Percentiles rank a stretch among this genome's conserved stretches.
Conservation (phyloP, 1,140 invertebrate genomes). For the Drosophila auraria region DNA sequence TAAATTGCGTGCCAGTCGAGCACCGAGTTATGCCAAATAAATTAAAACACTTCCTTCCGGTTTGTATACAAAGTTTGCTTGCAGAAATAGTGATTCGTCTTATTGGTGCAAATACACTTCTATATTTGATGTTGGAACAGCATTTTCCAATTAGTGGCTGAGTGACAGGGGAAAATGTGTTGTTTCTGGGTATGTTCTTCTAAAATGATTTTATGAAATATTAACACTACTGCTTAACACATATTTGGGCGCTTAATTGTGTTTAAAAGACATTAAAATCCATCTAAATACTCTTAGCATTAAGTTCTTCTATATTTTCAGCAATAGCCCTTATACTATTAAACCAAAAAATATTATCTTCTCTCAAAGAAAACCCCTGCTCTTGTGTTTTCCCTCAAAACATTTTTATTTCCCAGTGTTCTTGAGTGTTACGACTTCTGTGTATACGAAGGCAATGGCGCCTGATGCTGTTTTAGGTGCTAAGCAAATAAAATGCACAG, state of each 20-base stretch:
- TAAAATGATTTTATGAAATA: too few relatives aligned
- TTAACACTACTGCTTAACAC: too few relatives aligned
- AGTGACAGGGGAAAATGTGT: background rate
- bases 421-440: background rate
- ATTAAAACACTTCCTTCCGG: conserved; percentile 14
- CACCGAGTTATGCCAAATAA: conserved; percentile 27
- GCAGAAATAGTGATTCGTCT: background rate
- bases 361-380: background rate
- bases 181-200: background rate
- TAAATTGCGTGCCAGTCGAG: conserved; percentile 22
- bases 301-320: too few relatives aligned
- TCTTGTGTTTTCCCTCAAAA: background rate
- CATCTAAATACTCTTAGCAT: too few relatives aligned
- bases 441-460: background rate
- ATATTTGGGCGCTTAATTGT: too few relatives aligned
- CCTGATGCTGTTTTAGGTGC: conserved; percentile 19
- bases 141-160: conserved; percentile 18
- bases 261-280: too few relatives aligned
- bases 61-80: background rate
- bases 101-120: background rate
- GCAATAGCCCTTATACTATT: too few relatives aligned
- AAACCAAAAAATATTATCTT: background rate
- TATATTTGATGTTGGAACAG: conserved; percentile 2
- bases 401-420: background rate
- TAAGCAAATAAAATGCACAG: conserved; percentile 27